Percentiles rank a stretch among this genome's conserved stretches.
Evolutionary conservation across 1,140 invertebrate genomes (phyloP).

Genomic region (Notospermus geniculatus): DNA sequence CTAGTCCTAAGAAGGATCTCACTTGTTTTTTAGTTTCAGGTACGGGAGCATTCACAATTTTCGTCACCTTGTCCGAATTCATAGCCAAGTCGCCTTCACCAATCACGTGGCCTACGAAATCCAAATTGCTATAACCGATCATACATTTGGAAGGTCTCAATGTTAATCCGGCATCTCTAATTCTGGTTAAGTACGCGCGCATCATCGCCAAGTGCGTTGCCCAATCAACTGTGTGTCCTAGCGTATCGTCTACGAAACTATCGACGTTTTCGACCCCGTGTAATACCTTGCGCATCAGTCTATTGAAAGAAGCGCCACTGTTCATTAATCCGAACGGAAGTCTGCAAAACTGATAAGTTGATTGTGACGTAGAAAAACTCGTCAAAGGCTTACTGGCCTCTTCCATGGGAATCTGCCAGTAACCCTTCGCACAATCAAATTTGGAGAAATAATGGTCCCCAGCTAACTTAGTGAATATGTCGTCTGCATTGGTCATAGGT

Average conservation of each 20-base stretch:
- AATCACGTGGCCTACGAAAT: not conserved
- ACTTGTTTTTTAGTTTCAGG: slow-evolving; percentile 50
- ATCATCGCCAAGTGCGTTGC: not conserved
- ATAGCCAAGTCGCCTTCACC: slow-evolving; percentile 33
- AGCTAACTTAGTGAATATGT: slow-evolving; percentile 14
- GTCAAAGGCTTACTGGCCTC: slow-evolving; percentile 20
- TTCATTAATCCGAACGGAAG: slow-evolving; percentile 29
- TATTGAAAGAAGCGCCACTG: slow-evolving; percentile 13
- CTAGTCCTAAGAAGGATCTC: slow-evolving; percentile 23
- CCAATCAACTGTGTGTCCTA: not conserved
- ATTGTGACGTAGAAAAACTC: slow-evolving; percentile 11
- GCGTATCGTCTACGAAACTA: slow-evolving; percentile 1
- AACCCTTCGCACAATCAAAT: slow-evolving; percentile 24
- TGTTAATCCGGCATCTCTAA: not conserved
- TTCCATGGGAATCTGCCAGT: slow-evolving; percentile 25
- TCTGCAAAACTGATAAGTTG: slow-evolving; percentile 15
- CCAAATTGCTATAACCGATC: not conserved
- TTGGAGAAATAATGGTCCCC: slow-evolving; percentile 12
- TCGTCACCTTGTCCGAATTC: slow-evolving; percentile 40
- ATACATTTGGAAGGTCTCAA: not conserved
- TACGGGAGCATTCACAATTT: slow-evolving; percentile 38
- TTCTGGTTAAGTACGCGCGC: not conserved
- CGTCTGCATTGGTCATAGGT: slow-evolving; percentile 26
- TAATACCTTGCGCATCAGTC: slow-evolving; percentile 15
- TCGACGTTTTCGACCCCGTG: not conserved